Conservation (phyloP, 2,888 invertebrate genomes). For the Campoplex capitator region DNA sequence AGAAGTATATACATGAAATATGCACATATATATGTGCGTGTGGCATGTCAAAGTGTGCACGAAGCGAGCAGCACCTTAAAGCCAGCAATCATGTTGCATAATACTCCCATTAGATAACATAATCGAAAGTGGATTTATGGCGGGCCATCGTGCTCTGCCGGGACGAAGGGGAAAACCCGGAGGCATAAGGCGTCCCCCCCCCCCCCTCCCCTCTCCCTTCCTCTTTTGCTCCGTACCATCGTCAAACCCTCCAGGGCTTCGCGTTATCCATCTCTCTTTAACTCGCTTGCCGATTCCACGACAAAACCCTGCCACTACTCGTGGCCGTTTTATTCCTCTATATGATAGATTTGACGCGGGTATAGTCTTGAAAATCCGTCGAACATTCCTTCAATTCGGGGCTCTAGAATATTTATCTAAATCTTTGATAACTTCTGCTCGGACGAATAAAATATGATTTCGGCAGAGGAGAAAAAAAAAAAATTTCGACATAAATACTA, state of each 20-base stretch:
- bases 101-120: slow-evolving; percentile 84
- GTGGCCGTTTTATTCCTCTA: slow-evolving; percentile 40
- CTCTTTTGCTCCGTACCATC: slow-evolving; percentile 26
- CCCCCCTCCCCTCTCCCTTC: slow-evolving; percentile 7
- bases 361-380: slow-evolving; percentile 35
- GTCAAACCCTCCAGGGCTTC: slow-evolving; percentile 54
- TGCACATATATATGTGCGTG: slow-evolving; percentile 44
- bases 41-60: slow-evolving; percentile 67
- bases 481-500: background rate
- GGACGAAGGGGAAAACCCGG: slow-evolving; percentile 57
- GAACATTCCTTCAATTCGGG: slow-evolving; percentile 40
- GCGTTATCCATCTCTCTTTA: slow-evolving; percentile 15
- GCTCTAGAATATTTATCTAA: slow-evolving; percentile 21
- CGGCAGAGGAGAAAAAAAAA: background rate
- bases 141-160: slow-evolving; percentile 65
- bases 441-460: slow-evolving; percentile 11
- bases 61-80: slow-evolving; percentile 77
- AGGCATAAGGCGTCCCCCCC: slow-evolving; percentile 61
- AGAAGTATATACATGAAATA: slow-evolving; percentile 17
- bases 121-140: slow-evolving; percentile 84
- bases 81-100: slow-evolving; percentile 83
- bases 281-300: slow-evolving; percentile 31
- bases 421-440: slow-evolving; percentile 28
- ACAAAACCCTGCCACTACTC: slow-evolving; percentile 40
- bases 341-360: slow-evolving; percentile 52